A percentile compares a stretch with the other conserved stretches of the same genome.
Evolutionary conservation across 2,888 invertebrate species (phyloP).

Genomic region (Cheilosia impressa): DNA sequence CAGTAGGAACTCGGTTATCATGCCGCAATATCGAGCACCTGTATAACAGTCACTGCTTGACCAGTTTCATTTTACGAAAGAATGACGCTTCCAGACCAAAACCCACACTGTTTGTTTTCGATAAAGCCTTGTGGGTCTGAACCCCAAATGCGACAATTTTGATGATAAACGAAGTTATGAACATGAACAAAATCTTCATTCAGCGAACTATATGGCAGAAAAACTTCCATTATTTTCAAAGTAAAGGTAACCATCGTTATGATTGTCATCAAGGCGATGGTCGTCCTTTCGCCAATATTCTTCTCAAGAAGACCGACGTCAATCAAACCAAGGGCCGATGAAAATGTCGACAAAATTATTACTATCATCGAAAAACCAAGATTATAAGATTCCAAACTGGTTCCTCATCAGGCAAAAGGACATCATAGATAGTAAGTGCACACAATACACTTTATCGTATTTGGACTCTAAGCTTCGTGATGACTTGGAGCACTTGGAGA

Average conservation of each 20-base stretch:
- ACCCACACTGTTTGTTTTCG: too few species aligned
- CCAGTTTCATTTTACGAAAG: too few species aligned
- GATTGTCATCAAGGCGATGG: slow-evolving; percentile 99
- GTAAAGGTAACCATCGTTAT: slow-evolving; percentile 99
- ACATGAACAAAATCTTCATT: too few species aligned
- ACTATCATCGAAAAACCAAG: slow-evolving; percentile 99
- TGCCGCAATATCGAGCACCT: too few species aligned
- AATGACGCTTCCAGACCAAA: too few species aligned
- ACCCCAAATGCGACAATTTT: too few species aligned
- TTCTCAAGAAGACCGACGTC: slow-evolving; percentile 99
- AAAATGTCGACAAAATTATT: slow-evolving; percentile 98
- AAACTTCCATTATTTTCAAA: too few species aligned
- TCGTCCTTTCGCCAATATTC: slow-evolving; percentile 98
- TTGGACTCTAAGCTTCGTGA: slow-evolving; percentile 99
- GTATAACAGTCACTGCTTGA: too few species aligned
- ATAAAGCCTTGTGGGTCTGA: too few species aligned
- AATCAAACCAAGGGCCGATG: slow-evolving; percentile 98
- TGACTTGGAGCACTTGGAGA: slow-evolving; percentile 99
- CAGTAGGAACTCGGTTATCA: too few species aligned
- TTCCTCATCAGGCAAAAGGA: slow-evolving; percentile 99
- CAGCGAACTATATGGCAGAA: too few species aligned
- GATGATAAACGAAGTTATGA: too few species aligned
- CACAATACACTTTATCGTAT: slow-evolving; percentile 95
- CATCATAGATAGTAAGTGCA: slow-evolving; percentile 99
- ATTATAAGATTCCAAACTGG: slow-evolving; percentile 99